Percentiles rank a stretch among this genome's conserved stretches.
These are phyloP conservation scores for Chrysotoxum bicinctum DNA, from an alignment of 2,888 invertebrate genomes.

Conservation along the genomic window DNA sequence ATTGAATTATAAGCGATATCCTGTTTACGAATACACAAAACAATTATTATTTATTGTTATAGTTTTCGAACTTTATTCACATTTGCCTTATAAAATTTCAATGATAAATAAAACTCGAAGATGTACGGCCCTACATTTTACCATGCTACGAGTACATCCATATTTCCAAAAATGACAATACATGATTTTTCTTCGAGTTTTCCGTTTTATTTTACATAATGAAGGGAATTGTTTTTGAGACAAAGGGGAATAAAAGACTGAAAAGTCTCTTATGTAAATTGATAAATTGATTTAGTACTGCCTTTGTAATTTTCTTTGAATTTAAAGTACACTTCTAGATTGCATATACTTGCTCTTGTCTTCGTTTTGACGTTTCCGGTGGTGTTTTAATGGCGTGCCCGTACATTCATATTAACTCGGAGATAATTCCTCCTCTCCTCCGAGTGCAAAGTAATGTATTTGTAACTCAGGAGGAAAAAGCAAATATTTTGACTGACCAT, in stretches of 20 bases:
- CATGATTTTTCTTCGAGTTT: slow-evolving; percentile 10
- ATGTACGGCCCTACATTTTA: background rate
- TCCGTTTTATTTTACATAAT: background rate
- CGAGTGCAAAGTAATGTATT: too few species aligned
- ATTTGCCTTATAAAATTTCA: slow-evolving; percentile 64
- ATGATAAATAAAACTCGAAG: slow-evolving; percentile 47
- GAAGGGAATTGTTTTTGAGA: background rate
- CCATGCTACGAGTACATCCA: background rate
- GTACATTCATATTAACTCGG: too few species aligned
- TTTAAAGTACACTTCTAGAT: too few species aligned
- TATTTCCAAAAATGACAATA: slow-evolving; percentile 13
- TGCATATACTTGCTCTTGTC: too few species aligned
- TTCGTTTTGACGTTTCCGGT: too few species aligned
- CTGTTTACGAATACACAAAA: slow-evolving; percentile 70
- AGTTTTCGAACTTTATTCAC: slow-evolving; percentile 69
- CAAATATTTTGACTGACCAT: too few species aligned
- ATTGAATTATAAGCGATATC: slow-evolving; percentile 72
- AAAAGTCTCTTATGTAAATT: too few species aligned
- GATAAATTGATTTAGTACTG: too few species aligned
- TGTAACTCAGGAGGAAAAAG: too few species aligned
- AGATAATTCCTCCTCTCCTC: too few species aligned
- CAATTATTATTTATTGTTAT: slow-evolving; percentile 72
- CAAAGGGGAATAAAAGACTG: slow-evolving; percentile 13
- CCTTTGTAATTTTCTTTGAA: too few species aligned
- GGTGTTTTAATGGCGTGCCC: too few species aligned